phyloP scores from a whole-genome alignment of 2,888 invertebrate genomes.

The Nysson spinosus region DNA sequence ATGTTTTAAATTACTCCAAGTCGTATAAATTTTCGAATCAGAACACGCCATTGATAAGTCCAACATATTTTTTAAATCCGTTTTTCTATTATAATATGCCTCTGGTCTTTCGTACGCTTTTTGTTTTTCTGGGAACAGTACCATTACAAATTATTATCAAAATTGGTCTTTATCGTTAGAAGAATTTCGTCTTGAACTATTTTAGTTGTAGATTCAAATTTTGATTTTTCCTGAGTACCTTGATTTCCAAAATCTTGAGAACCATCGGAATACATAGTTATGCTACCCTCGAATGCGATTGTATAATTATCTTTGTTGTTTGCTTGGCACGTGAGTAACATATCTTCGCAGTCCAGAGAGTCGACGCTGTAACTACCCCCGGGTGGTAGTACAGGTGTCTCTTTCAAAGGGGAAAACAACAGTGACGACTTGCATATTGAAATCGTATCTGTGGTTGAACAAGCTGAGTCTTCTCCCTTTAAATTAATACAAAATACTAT shows the following conservation, averaged over 20 bases:
- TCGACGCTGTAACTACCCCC: constrained; percentile 91
- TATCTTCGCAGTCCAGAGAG: constrained; percentile 93
- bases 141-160: too few relatives aligned
- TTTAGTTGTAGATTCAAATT: too few relatives aligned
- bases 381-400: constrained; percentile 83
- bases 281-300: constrained; percentile 94
- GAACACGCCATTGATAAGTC: constrained; percentile 92
- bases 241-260: constrained; percentile 76
- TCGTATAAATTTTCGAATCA: constrained; percentile 89
- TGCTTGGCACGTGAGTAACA: constrained; percentile 93
- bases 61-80: constrained; percentile 75
- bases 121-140: constrained; percentile 73
- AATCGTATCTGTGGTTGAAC: constrained; percentile 86
- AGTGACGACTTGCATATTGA: constrained; percentile 95
- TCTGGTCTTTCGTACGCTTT: constrained; percentile 70
- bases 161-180: too few relatives aligned
- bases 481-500: constrained; percentile 20
- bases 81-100: constrained; percentile 67
- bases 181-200: too few relatives aligned
- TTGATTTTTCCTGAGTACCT: too few relatives aligned
- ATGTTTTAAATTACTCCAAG: constrained; percentile 91
- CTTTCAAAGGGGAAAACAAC: constrained; percentile 93
- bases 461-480: constrained; percentile 86
- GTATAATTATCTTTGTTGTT: constrained; percentile 96
- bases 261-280: constrained; percentile 89